These are phyloP conservation scores for Podilymbus podiceps DNA, from an alignment of 2,113 vertebrate genomes.

Conservation along the genomic window DNA sequence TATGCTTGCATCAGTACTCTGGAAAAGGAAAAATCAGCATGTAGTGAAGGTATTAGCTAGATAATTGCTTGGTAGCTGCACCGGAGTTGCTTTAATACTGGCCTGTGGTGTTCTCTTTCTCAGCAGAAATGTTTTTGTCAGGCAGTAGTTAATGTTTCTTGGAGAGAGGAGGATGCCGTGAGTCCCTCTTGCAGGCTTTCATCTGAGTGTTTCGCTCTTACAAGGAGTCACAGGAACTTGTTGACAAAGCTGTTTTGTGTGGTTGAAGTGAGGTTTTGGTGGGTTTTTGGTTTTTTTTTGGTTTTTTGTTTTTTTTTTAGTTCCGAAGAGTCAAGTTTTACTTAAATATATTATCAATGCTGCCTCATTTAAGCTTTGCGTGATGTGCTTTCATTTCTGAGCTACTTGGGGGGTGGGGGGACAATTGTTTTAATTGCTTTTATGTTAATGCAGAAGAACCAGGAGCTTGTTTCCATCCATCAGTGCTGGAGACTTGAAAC, in stretches of 20 bases:
- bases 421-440: constrained; percentile 52
- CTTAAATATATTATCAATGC: not conserved
- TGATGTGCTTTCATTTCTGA: constrained; percentile 19
- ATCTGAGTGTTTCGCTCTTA: not conserved
- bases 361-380: not conserved
- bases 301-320: not conserved
- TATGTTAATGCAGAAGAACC: constrained; percentile 26
- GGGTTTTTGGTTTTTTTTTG: not conserved
- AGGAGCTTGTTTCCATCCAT: constrained; percentile 20
- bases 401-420: not conserved
- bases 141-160: not conserved
- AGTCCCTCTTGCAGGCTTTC: not conserved
- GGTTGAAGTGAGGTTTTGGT: not conserved
- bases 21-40: not conserved
- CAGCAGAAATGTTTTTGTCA: not conserved
- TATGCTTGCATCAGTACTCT: not conserved
- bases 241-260: constrained; percentile 17
- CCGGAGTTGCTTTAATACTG: not conserved
- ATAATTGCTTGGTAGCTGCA: not conserved
- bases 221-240: not conserved
- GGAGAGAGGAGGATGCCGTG: not conserved
- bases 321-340: not conserved
- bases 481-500: not conserved
- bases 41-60: not conserved
- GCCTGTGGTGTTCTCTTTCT: not conserved